Evolutionary conservation across 2,888 invertebrate species (phyloP).

Genomic region (Ophraella communa): DNA sequence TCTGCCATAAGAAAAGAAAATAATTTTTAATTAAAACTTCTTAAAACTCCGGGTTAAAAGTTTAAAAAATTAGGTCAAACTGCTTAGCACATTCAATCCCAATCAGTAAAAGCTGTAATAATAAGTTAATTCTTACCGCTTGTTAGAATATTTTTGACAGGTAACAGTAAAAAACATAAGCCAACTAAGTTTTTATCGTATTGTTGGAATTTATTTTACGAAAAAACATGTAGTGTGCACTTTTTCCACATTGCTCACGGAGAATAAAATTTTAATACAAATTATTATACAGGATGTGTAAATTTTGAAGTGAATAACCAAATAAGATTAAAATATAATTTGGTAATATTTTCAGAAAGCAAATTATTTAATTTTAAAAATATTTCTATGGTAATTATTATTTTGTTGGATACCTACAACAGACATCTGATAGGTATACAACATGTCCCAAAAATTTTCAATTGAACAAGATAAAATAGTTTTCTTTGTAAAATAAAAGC

Average conservation of each 20-base stretch:
- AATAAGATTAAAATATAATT: too few relatives aligned
- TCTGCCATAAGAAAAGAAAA: conserved; percentile 49
- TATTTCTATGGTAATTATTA: too few relatives aligned
- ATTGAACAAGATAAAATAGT: too few relatives aligned
- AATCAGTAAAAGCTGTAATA: conserved; percentile 40
- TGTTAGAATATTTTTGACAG: conserved; percentile 37
- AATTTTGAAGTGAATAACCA: not conserved
- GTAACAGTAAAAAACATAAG: conserved; percentile 28
- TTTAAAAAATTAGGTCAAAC: conserved; percentile 47
- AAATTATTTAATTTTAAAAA: too few relatives aligned
- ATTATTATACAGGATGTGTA: not conserved
- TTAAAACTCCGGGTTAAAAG: conserved; percentile 44
- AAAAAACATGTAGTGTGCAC: not conserved
- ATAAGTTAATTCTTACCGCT: conserved; percentile 28
- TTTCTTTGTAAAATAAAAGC: too few relatives aligned
- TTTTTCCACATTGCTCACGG: not conserved
- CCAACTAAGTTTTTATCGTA: conserved; percentile 34
- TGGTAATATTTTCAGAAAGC: too few relatives aligned
- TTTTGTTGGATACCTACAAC: too few relatives aligned
- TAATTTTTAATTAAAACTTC: conserved; percentile 38
- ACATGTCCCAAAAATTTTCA: too few relatives aligned
- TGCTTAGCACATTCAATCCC: conserved; percentile 40
- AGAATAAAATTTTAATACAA: not conserved
- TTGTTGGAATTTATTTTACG: not conserved
- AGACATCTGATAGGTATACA: too few relatives aligned